Evolutionary conservation across 2,113 vertebrate species (phyloP).

Genomic region (Aspiorhynchus laticeps): DNA sequence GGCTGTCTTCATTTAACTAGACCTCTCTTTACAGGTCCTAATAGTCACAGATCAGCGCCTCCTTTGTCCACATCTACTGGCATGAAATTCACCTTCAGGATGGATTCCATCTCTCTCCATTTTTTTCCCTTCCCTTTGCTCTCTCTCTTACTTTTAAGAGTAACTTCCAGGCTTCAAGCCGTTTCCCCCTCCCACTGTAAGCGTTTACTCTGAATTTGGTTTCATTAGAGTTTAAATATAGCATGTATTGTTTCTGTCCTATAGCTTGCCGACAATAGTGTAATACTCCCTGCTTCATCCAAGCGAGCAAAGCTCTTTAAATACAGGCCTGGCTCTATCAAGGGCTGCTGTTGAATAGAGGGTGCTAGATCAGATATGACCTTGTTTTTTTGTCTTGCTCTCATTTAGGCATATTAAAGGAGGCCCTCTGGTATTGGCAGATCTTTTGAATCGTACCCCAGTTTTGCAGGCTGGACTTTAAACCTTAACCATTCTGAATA

Average conservation of each 20-base stretch:
- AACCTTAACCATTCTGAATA: not conserved
- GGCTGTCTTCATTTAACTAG: slow-evolving; percentile 72
- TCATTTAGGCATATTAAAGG: slow-evolving; percentile 69
- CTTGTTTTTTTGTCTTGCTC: slow-evolving; percentile 69
- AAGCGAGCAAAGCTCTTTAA: slow-evolving; percentile 65
- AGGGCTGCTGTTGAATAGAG: slow-evolving; percentile 69
- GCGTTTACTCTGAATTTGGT: slow-evolving; percentile 65
- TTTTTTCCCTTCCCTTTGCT: slow-evolving; percentile 63
- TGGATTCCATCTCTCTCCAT: slow-evolving; percentile 67
- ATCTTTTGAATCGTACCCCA: slow-evolving; percentile 45
- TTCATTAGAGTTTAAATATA: slow-evolving; percentile 74
- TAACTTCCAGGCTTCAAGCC: slow-evolving; percentile 72
- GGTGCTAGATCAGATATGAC: slow-evolving; percentile 71
- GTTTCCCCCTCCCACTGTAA: slow-evolving; percentile 55
- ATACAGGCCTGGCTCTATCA: slow-evolving; percentile 66
- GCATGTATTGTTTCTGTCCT: slow-evolving; percentile 74
- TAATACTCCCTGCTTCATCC: slow-evolving; percentile 61
- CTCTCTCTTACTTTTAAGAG: slow-evolving; percentile 5
- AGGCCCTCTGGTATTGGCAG: slow-evolving; percentile 48
- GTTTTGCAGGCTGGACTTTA: slow-evolving; percentile 36
- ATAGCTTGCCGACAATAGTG: slow-evolving; percentile 65
- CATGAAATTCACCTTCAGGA: slow-evolving; percentile 82
- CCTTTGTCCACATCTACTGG: slow-evolving; percentile 80
- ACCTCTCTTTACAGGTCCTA: slow-evolving; percentile 74
- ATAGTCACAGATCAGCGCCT: slow-evolving; percentile 78